These are phyloP conservation scores for Apogon hyalosoma DNA, from an alignment of 2,797 vertebrate species.

Conservation along the genomic window DNA sequence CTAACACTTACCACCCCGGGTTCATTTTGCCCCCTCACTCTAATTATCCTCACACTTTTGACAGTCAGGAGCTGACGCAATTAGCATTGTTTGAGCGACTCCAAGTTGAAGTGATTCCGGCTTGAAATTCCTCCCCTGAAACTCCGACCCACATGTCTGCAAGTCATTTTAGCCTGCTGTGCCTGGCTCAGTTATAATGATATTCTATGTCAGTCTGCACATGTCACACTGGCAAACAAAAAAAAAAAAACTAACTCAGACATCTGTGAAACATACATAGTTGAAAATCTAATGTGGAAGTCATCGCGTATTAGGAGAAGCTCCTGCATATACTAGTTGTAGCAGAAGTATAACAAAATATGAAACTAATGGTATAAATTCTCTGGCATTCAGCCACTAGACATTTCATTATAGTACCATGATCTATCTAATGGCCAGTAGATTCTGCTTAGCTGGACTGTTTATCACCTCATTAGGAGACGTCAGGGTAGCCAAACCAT, in stretches of 20 bases:
- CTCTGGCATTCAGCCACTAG: slow-evolving; percentile 62
- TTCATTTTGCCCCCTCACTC: slow-evolving; percentile 79
- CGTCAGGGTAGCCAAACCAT: slow-evolving; percentile 61
- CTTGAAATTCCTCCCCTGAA: slow-evolving; percentile 66
- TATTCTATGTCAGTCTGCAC: slow-evolving; percentile 67
- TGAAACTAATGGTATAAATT: slow-evolving; percentile 70
- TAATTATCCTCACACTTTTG: slow-evolving; percentile 83
- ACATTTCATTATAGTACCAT: slow-evolving; percentile 75
- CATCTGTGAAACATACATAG: slow-evolving; percentile 63
- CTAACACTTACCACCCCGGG: slow-evolving; percentile 77
- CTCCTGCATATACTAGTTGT: slow-evolving; percentile 35
- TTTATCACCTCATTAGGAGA: slow-evolving; percentile 83
- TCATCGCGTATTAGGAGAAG: slow-evolving; percentile 51
- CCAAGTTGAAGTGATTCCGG: slow-evolving; percentile 57
- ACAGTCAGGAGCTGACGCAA: slow-evolving; percentile 73
- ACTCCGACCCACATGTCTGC: slow-evolving; percentile 69
- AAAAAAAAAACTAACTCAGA: slow-evolving; percentile 30
- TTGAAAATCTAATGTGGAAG: slow-evolving; percentile 55
- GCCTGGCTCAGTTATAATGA: slow-evolving; percentile 67
- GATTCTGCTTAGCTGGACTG: slow-evolving; percentile 76
- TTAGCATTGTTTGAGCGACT: slow-evolving; percentile 70
- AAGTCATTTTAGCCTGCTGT: slow-evolving; percentile 69
- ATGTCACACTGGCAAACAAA: slow-evolving; percentile 59
- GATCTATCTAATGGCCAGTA: slow-evolving; percentile 77
- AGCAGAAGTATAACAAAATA: slow-evolving; percentile 62